Evolutionary conservation across 2,797 vertebrate species (phyloP).

Genomic region (Masticophis lateralis): DNA sequence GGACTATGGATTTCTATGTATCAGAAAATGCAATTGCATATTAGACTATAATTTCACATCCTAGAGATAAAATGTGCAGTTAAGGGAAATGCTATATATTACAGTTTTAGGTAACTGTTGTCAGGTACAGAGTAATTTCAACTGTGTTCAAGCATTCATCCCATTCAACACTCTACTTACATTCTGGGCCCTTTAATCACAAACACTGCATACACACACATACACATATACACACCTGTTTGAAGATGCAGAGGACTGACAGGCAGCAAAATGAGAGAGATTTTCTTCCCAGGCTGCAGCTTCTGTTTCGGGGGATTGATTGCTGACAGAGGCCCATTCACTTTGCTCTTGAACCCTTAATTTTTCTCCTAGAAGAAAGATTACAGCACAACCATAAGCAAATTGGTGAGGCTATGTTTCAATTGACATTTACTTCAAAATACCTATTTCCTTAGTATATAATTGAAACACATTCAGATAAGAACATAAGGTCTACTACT

Average conservation of each 20-base stretch:
- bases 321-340: neutral
- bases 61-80: neutral
- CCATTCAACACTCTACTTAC: neutral
- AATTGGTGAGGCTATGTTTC: neutral
- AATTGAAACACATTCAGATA: neutral
- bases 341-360: slow-evolving; percentile 22
- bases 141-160: neutral
- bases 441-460: neutral
- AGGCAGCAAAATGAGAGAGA: neutral
- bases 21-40: neutral
- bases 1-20: neutral
- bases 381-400: neutral
- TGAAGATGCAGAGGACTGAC: slow-evolving; percentile 39
- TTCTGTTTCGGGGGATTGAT: neutral
- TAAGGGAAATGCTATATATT: neutral
- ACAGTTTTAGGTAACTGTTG: neutral
- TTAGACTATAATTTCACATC: neutral
- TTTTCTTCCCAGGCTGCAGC: neutral
- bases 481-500: neutral
- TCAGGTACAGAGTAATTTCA: rapidly evolving
- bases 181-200: rapidly evolving
- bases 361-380: slow-evolving; percentile 47
- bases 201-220: too few species aligned
- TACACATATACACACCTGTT: slow-evolving; percentile 62
- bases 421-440: neutral